Base-by-base conservation (phyloP, 2,113 vertebrate species). In the Corapipo altera region DNA sequence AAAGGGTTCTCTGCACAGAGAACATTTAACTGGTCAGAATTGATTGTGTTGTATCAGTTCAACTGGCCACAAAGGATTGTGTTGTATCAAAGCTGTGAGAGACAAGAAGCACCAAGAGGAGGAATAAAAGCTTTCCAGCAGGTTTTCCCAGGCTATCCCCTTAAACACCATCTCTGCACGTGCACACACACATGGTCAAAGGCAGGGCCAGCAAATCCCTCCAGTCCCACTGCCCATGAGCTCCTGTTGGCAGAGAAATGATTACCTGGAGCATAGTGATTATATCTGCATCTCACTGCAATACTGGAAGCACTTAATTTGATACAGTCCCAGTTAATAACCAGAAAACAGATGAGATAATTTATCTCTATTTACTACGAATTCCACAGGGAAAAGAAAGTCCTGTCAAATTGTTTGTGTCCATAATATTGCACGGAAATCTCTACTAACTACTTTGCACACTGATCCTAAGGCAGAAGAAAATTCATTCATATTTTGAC, bases 301-400 rank as follows among this genome's bases (percentile, higher is more conserved):
- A 39, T 15, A 33, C 58, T 72, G 59, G 44, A 65, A 75, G 35
- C 91, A 51, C 74, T 85, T 85, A 51, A 88, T 89, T 85, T 85
- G 71, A 95, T 88, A 95, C 62, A 90, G 78, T 62, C 82, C 79
- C 86, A 69, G 78, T 57, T 95, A 92, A 95, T 93, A 93, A 95
- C 88, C 74, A 85, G 82, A 71, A 81, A 66, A 64, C 33, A 91
- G 59, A 87, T 58, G 65, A 94, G 61, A 88, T 32, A 57, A 88
- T 67, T 90, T 85, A 77, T 91, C 69, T 93, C 66, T 78, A 74
- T 94, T 94, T 89, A 72, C 82, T 88, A 82, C 23, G 51, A 37
- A 88, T 51, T 91, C 78, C 74, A 67, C 7, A 3, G 66, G 70
- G 93, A 33, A 79, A 64, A 82, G 35, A 79, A 78, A 92, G 44